Conservation (phyloP, 2,113 vertebrate species). For the Phasianus colchicus region DNA sequence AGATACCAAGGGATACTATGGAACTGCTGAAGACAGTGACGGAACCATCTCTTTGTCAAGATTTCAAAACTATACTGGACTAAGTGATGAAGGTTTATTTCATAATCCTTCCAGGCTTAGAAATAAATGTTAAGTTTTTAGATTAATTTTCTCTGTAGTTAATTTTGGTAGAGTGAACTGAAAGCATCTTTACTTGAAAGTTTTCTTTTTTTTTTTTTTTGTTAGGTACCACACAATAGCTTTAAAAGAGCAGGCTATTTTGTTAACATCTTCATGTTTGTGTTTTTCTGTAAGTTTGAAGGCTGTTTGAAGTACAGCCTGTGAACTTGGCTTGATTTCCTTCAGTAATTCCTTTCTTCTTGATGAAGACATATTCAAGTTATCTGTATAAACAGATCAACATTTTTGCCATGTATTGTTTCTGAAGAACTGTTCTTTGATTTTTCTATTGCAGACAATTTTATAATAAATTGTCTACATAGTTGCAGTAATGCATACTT, state of each 20-base stretch:
- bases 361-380: neutral
- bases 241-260: neutral
- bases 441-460: neutral
- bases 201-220: neutral
- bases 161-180: neutral
- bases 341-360: neutral
- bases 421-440: neutral
- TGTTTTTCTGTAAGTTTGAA: neutral
- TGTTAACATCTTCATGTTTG: neutral
- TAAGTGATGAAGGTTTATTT: slow-evolving; percentile 17
- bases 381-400: neutral
- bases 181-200: neutral
- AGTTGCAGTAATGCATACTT: neutral
- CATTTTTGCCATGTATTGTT: neutral
- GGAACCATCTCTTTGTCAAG: slow-evolving; percentile 40
- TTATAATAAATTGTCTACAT: slow-evolving; percentile 13
- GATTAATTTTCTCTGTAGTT: neutral
- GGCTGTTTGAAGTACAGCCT: neutral
- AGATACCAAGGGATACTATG: slow-evolving; percentile 53
- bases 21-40: slow-evolving; percentile 49
- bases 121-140: neutral
- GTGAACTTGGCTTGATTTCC: neutral
- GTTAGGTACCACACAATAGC: neutral
- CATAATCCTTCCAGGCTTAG: neutral
- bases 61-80: slow-evolving; percentile 77